Evolutionary conservation across 2,113 vertebrate species (phyloP).

Genomic region (Campylorhamphus procurvoides): DNA sequence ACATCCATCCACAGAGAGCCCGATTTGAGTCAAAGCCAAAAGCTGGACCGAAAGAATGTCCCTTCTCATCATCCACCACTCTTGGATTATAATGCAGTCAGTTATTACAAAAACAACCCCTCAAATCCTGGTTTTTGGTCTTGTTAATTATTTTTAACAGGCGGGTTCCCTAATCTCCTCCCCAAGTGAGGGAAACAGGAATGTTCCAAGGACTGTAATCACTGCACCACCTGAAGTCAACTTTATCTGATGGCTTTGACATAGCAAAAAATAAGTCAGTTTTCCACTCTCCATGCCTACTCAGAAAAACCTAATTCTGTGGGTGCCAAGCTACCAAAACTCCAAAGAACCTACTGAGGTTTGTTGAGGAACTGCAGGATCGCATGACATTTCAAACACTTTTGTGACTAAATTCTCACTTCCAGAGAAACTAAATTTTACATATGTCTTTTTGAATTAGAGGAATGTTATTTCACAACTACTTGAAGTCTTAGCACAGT

Average conservation of each 20-base stretch:
- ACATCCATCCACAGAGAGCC: background rate
- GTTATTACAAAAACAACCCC: background rate
- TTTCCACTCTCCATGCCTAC: background rate
- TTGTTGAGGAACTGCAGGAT: background rate
- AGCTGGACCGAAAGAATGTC: background rate
- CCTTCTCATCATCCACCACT: background rate
- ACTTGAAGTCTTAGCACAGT: background rate
- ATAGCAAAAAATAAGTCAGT: background rate
- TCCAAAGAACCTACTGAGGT: background rate
- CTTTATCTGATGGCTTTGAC: background rate
- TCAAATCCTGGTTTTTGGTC: background rate
- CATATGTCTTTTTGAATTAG: conserved; percentile 7
- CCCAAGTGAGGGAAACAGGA: background rate
- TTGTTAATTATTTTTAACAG: background rate
- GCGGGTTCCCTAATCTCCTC: background rate
- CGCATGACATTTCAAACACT: background rate
- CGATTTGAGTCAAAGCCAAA: background rate
- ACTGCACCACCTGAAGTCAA: background rate
- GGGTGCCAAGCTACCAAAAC: background rate
- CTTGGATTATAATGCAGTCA: background rate
- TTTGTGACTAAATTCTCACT: background rate
- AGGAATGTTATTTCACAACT: background rate
- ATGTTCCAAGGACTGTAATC: background rate
- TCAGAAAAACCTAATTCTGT: background rate
- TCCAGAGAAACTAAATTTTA: background rate